These are phyloP conservation scores for Coelopa frigida DNA, from an alignment of 1,140 invertebrate genomes.

Conservation along the genomic window DNA sequence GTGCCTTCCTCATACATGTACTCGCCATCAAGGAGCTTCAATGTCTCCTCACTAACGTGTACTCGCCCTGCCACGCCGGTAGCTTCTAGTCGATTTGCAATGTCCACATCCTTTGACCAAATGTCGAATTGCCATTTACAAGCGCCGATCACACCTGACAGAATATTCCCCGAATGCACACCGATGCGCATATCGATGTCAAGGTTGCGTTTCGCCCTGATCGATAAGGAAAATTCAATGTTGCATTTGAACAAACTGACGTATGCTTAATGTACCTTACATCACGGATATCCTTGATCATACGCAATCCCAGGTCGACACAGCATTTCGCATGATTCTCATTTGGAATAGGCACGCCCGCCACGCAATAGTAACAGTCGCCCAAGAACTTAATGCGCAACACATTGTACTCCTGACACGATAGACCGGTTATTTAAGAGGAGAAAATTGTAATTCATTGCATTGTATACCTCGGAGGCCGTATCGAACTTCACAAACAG, in stretches of 20 bases:
- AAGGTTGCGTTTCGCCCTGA: conserved; percentile 64
- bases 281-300: conserved; percentile 83
- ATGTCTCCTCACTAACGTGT: conserved; percentile 75
- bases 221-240: no score
- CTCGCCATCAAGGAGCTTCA: conserved; percentile 58
- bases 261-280: no score
- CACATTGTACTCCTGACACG: conserved; percentile 60
- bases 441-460: no score
- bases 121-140: conserved; percentile 96
- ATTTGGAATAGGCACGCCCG: conserved; percentile 72
- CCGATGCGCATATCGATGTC: conserved; percentile 95
- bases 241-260: no score
- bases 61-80: conserved; percentile 81
- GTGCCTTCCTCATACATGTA: conserved; percentile 53
- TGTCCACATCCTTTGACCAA: conserved; percentile 91
- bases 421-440: no score
- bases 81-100: conserved; percentile 93
- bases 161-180: conserved; percentile 84
- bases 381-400: conserved; percentile 86
- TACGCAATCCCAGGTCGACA: conserved; percentile 78
- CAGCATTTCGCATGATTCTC: conserved; percentile 79
- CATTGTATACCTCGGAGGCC: conserved; percentile 66
- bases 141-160: conserved; percentile 83
- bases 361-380: conserved; percentile 90
- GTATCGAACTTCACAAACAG: conserved; percentile 92